Evolutionary conservation across 2,113 vertebrate species (phyloP).

Genomic region (Steatornis caripensis): DNA sequence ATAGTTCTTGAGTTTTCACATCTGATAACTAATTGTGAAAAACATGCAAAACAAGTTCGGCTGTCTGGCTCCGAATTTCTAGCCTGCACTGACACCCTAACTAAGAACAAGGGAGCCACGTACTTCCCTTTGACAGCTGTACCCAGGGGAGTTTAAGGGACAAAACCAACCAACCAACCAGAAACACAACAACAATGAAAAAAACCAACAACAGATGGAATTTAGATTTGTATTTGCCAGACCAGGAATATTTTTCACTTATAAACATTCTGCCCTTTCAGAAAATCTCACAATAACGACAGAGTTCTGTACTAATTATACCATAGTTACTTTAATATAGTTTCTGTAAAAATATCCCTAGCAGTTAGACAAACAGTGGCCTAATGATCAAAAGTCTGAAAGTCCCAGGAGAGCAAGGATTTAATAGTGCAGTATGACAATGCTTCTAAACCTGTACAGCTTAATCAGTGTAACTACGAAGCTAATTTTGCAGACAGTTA

Average conservation of each 20-base stretch:
- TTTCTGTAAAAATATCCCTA: not conserved
- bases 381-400: constrained; percentile 25
- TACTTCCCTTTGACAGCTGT: not conserved
- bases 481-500: constrained; percentile 13
- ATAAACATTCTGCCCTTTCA: not conserved
- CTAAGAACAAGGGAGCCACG: not conserved
- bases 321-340: not conserved
- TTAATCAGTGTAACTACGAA: constrained; percentile 53
- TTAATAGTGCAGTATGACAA: constrained; percentile 38
- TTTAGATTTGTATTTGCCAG: not conserved
- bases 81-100: not conserved
- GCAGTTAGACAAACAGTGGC: constrained; percentile 37
- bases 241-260: not conserved
- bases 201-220: not conserved
- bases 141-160: not conserved
- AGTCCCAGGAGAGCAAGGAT: constrained; percentile 32
- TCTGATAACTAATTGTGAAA: not conserved
- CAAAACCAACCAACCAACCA: not conserved
- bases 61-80: not conserved
- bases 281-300: not conserved
- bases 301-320: not conserved
- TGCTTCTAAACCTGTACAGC: constrained; percentile 20
- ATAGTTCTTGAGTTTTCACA: not conserved
- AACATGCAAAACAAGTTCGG: not conserved
- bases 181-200: not conserved